Percentiles rank a stretch among this genome's conserved stretches.
phyloP scores from a whole-genome alignment of 2,888 invertebrate species.

The Cerceris rybyensis region DNA sequence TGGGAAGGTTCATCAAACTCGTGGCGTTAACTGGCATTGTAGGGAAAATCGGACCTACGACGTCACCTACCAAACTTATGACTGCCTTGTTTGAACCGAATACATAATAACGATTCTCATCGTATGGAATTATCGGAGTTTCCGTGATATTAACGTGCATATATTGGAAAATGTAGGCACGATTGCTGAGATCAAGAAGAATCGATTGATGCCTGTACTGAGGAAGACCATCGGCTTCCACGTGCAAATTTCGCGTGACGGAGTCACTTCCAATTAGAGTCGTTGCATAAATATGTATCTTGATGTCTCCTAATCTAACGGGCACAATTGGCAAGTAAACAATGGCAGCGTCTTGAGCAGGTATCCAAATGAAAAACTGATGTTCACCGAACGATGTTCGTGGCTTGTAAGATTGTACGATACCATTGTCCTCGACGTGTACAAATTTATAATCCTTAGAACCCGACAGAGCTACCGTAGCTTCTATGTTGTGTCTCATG shows the following conservation, averaged over 20 bases:
- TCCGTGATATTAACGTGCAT: constrained; percentile 98
- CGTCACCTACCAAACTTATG: constrained; percentile 94
- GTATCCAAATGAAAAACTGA: constrained; percentile 95
- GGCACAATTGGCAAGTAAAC: constrained; percentile 96
- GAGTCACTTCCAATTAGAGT: constrained; percentile 89
- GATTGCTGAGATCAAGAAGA: constrained; percentile 94
- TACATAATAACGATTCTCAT: constrained; percentile 95
- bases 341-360: constrained; percentile 89
- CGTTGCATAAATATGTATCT: constrained; percentile 89
- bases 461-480: constrained; percentile 92
- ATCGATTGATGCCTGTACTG: constrained; percentile 96
- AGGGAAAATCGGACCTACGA: constrained; percentile 95
- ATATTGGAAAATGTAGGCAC: constrained; percentile 95
- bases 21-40: constrained; percentile 96
- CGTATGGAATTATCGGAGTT: constrained; percentile 95
- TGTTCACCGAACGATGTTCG: constrained; percentile 96
- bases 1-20: constrained; percentile 90
- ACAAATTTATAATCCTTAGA: constrained; percentile 95
- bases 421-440: constrained; percentile 94
- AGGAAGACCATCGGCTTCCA: constrained; percentile 95
- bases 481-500: constrained; percentile 92
- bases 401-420: constrained; percentile 93
- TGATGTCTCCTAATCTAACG: constrained; percentile 88
- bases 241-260: constrained; percentile 86
- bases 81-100: constrained; percentile 95